phyloP scores from a whole-genome alignment of 2,797 vertebrate genomes.

The Microctenopoma steveboyesi region DNA sequence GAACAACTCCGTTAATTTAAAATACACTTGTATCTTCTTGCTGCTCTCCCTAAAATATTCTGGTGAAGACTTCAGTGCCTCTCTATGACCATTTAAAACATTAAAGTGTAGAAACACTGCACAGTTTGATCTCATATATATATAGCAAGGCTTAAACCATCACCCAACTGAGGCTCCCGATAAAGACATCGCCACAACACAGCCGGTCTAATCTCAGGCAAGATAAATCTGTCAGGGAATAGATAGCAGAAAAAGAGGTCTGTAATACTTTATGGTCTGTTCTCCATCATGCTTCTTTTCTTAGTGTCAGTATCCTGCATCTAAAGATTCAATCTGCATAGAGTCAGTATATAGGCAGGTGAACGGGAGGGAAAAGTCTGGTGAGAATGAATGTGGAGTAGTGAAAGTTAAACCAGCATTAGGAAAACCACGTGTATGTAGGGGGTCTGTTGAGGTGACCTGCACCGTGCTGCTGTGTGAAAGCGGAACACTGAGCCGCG shows the following conservation, averaged over 20 bases:
- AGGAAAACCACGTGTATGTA: no score
- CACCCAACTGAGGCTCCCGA: slow-evolving; percentile 44
- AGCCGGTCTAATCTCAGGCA: slow-evolving; percentile 50
- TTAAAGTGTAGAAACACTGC: slow-evolving; percentile 50
- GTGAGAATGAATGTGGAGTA: background rate
- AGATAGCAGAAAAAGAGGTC: slow-evolving; percentile 30
- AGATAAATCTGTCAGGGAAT: slow-evolving; percentile 65
- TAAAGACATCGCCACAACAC: slow-evolving; percentile 61
- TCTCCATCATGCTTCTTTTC: slow-evolving; percentile 37
- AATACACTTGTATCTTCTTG: slow-evolving; percentile 9
- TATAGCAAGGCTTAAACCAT: slow-evolving; percentile 50
- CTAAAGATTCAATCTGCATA: slow-evolving; percentile 38
- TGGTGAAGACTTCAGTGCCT: slow-evolving; percentile 3
- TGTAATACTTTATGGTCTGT: slow-evolving; percentile 38
- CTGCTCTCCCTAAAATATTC: slow-evolving; percentile 25
- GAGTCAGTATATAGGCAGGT: background rate
- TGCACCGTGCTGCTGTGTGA: no score
- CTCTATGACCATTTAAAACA: slow-evolving; percentile 44
- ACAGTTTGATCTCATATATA: slow-evolving; percentile 61
- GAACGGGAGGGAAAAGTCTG: slow-evolving; percentile 2
- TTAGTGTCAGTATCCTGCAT: slow-evolving; percentile 28
- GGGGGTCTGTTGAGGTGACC: no score
- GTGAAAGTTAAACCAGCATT: background rate
- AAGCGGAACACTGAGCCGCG: no score
- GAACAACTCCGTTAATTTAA: slow-evolving; percentile 5